Evolutionary conservation across 2,888 invertebrate genomes (phyloP), one percentile per base, ranked within the genome.

Genomic region (Conomelus anceps): DNA sequence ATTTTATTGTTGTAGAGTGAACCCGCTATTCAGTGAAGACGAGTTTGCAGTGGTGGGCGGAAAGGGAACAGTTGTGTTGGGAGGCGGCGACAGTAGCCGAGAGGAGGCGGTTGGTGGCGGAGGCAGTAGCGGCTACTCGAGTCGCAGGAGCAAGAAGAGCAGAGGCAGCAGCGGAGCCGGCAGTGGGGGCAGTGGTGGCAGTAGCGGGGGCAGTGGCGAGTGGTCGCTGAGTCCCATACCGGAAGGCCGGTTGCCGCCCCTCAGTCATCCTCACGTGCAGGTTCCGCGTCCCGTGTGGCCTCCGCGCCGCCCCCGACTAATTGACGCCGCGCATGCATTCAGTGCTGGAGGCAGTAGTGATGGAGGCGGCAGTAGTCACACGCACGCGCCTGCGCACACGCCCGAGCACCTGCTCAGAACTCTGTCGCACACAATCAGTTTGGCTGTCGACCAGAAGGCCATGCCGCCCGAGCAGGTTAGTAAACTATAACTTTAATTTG

Each of bases 271-370:
- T n/a, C n/a, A n/a, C n/a, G n/a, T n/a, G n/a, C 92, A 93, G 3
- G 92, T 94, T 29, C 94, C 94, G 3, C 92, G 93, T 90, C 93
- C 94, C 4, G 93, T 94, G 24, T 94, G 94, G 94, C 94, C 94
- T 7, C 91, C 91, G 88, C 89, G 88, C 13, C 84, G 88, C 11
- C 87, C 88, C 17, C 85, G 85, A 23, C 26, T 26, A 11, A n/a
- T n/a, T n/a, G n/a, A n/a, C 63, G n/a, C 3, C n/a, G 63, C 63
- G 13, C 63, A 63, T 63, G 63, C 63, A 1, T 63, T 4, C 63
- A n/a, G 63, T n/a, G 63, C n/a, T n/a, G 63, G 63, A 20, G 63
- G 63, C 34, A 13, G 13, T 7, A 63, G 63, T 63, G 63, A 63
- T 63, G 63, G 86, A 90, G 84, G 85, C 22, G 41, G 24, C 29